Evolutionary conservation across 64 coral and sea anemone species (phyloP), one percentile per base, ranked within the genome.

Genomic region (Anthopleura sola): DNA sequence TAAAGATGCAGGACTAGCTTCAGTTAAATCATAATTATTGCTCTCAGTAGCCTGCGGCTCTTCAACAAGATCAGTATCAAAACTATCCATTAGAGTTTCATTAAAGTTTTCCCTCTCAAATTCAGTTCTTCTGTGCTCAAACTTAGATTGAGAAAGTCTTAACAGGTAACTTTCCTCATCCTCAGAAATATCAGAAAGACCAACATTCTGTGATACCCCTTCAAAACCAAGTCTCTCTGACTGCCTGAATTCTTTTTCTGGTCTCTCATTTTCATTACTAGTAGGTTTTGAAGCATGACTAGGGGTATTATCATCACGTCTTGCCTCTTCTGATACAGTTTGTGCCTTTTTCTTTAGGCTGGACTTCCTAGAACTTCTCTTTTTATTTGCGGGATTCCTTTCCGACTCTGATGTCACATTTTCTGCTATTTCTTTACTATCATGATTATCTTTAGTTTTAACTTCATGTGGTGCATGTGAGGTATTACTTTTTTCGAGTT

Each of bases 151-250:
- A 78, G 88, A 54, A 74, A 97, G 85, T 51, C 80, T 85, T 90
- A 68, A 48, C 60, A 92, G 82, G 62, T 87, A 92, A 21, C 78
- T 81, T 18, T 92, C 90, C 32, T 89, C 84, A 80, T 92, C 94
- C 37, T 92, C 87, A 18, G 94, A 93, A 8, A 97, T 50, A 84
- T 97, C 94, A 87, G 86, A 84, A 6, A 92, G 87, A 12, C 78
- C 94, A 84, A 92, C 76, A 89, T 96, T 96, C 51, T 89, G 74
- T 83, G 94, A 96, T 7, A 92, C 60, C 17, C 94, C 94, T 78
- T 96, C 87, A 84, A 96, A 92, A 3, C 90, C 94, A 11, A 90
- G 81, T 54, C 87, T 86, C 24, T 92, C 90, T 49, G 92, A 82
- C n/a, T 87, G 90, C 74, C 77, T 96, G 33, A 92, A 18, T 36